Conservation (phyloP, 2,888 invertebrate genomes). For the Papilio demoleus region DNA sequence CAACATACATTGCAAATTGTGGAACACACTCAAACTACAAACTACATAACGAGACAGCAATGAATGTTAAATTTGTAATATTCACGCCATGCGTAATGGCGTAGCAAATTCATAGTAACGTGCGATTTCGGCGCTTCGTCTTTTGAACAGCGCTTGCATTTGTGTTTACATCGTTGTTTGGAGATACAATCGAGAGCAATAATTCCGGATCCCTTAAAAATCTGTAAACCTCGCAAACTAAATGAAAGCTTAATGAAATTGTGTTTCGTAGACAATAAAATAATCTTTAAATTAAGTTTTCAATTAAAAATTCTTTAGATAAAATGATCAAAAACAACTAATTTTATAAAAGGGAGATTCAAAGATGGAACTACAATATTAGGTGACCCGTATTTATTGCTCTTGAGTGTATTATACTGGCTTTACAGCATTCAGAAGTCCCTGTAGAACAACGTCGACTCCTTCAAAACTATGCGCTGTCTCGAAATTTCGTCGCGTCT, state of each 20-base stretch:
- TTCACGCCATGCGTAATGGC: neutral
- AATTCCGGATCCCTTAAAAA: too few relatives aligned
- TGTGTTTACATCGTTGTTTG: conserved; percentile 10
- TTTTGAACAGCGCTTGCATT: neutral
- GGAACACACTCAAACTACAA: neutral
- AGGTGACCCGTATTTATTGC: too few relatives aligned
- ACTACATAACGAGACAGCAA: conserved; percentile 5
- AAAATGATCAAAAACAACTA: too few relatives aligned
- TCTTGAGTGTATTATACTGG: conserved; percentile 10
- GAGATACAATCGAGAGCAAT: too few relatives aligned
- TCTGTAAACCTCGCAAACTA: too few relatives aligned
- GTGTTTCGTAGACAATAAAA: too few relatives aligned
- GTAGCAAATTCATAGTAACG: neutral
- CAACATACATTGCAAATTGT: neutral
- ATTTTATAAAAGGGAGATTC: too few relatives aligned
- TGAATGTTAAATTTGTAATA: neutral
- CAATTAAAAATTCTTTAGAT: too few relatives aligned
- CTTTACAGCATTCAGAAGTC: conserved; percentile 14
- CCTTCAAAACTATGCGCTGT: conserved; percentile 27
- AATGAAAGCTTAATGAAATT: too few relatives aligned
- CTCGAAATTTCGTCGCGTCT: conserved; percentile 15
- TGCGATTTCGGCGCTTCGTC: conserved; percentile 9
- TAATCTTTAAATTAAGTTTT: too few relatives aligned
- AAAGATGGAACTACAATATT: too few relatives aligned
- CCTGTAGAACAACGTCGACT: conserved; percentile 12